Conservation (phyloP, 2,888 invertebrate species). For the Drosophila testacea region DNA sequence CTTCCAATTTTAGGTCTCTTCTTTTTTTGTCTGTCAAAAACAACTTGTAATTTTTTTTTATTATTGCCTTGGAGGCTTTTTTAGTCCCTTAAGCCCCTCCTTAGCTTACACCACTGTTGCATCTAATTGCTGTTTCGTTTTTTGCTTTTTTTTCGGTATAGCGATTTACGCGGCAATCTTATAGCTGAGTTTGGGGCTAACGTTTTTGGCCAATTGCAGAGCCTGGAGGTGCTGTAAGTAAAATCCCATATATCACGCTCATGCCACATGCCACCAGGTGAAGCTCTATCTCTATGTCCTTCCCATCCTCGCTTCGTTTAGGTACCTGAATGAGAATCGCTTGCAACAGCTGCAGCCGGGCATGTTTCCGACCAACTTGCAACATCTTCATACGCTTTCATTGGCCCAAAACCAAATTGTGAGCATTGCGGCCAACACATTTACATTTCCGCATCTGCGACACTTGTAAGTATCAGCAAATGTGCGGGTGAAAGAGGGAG, state of each 20-base stretch:
- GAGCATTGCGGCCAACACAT: slow-evolving; percentile 81
- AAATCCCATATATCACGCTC: slow-evolving; percentile 8
- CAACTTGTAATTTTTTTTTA: too few relatives aligned
- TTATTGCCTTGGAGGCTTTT: too few relatives aligned
- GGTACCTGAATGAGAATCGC: slow-evolving; percentile 85
- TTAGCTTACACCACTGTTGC: not conserved
- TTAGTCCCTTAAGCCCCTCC: too few relatives aligned
- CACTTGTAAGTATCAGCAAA: slow-evolving; percentile 85
- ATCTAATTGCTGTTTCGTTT: slow-evolving; percentile 4
- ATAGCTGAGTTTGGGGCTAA: slow-evolving; percentile 83
- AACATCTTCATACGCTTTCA: slow-evolving; percentile 85
- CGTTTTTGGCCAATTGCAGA: slow-evolving; percentile 84
- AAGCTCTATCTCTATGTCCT: not conserved
- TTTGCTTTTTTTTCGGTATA: slow-evolving; percentile 51
- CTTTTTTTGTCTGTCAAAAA: too few relatives aligned
- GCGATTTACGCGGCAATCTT: slow-evolving; percentile 86
- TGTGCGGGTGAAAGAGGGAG: too few relatives aligned
- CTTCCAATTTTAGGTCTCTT: too few relatives aligned
- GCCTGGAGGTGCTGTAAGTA: slow-evolving; percentile 85
- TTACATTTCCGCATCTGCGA: slow-evolving; percentile 83
- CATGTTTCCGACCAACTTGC: slow-evolving; percentile 83
- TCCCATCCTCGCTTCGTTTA: slow-evolving; percentile 20
- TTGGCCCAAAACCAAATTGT: slow-evolving; percentile 85
- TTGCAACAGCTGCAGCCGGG: slow-evolving; percentile 79
- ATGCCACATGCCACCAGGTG: slow-evolving; percentile 6